phyloP scores from a whole-genome alignment of 2,113 vertebrate species.

The Leptosomus discolor region DNA sequence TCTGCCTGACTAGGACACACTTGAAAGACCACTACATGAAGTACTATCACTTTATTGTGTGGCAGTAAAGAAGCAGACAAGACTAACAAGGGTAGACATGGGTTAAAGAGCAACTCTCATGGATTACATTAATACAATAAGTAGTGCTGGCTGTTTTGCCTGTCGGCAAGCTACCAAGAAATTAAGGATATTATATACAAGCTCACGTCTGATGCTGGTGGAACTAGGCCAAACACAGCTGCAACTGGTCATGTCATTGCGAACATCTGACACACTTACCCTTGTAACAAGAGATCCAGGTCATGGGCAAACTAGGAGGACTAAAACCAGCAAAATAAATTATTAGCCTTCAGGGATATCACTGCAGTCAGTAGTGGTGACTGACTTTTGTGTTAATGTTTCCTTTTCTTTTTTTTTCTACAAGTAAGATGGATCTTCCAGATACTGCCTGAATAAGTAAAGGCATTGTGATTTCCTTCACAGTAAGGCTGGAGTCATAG shows the following conservation, averaged over 20 bases:
- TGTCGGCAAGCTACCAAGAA: neutral
- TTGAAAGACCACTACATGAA: neutral
- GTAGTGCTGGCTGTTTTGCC: neutral
- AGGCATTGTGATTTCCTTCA: neutral
- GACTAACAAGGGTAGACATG: neutral
- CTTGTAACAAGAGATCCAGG: neutral
- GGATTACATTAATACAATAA: neutral
- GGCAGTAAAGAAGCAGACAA: neutral
- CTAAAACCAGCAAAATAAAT: neutral
- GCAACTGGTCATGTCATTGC: neutral
- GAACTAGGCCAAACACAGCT: neutral
- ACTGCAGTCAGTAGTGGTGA: neutral
- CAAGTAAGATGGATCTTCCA: neutral
- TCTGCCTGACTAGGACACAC: neutral
- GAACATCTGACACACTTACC: neutral
- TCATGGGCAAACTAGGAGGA: neutral
- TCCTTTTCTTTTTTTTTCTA: neutral
- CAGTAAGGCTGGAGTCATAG: neutral
- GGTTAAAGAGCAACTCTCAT: neutral
- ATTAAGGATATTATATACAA: neutral
- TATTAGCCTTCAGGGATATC: neutral
- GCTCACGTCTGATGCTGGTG: neutral
- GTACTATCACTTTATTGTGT: neutral
- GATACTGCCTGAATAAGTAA: neutral
- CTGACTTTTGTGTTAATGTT: neutral